A percentile compares a stretch with the other conserved stretches of the same genome.
These are phyloP conservation scores for Vollenhovia emeryi DNA, from an alignment of 1,140 invertebrate species.

Conservation along the genomic window DNA sequence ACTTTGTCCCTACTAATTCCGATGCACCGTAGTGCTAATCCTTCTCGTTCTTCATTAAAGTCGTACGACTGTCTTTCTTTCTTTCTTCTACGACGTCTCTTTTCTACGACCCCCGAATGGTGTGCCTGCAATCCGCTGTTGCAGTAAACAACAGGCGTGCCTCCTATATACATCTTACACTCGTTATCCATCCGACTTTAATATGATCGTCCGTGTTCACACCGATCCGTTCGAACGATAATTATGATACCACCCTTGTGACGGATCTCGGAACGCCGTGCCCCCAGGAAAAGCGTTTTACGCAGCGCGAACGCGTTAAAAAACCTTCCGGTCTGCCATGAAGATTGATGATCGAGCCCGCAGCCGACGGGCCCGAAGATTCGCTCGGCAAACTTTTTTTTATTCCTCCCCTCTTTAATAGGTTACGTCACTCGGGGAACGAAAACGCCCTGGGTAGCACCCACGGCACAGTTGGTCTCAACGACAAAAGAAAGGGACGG, in stretches of 20 bases:
- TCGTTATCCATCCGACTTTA: neutral
- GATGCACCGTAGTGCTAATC: slow-evolving; percentile 2
- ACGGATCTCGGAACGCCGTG: slow-evolving; percentile 8
- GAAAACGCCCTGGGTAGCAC: slow-evolving; percentile 38
- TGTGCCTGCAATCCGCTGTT: neutral
- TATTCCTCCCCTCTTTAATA: slow-evolving; percentile 48
- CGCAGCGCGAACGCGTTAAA: slow-evolving; percentile 33
- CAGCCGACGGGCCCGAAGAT: slow-evolving; percentile 40
- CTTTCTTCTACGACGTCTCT: too few relatives aligned
- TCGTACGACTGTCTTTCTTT: neutral
- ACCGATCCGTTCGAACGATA: slow-evolving; percentile 40
- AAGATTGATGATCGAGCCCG: slow-evolving; percentile 62
- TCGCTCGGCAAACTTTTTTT: slow-evolving; percentile 44
- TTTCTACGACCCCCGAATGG: neutral
- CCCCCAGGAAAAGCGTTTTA: slow-evolving; percentile 32
- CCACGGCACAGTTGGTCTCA: slow-evolving; percentile 25
- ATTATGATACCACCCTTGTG: slow-evolving; percentile 46
- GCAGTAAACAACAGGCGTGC: neutral
- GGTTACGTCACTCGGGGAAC: slow-evolving; percentile 41
- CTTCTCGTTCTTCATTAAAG: slow-evolving; percentile 40
- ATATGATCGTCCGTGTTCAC: slow-evolving; percentile 1
- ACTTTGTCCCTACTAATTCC: slow-evolving; percentile 34
- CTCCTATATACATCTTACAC: too few relatives aligned
- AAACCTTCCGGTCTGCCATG: slow-evolving; percentile 41
- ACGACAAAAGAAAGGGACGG: slow-evolving; percentile 32